Evolutionary conservation across 2,888 invertebrate genomes (phyloP).

Genomic region (Sarcophaga caerulescens): DNA sequence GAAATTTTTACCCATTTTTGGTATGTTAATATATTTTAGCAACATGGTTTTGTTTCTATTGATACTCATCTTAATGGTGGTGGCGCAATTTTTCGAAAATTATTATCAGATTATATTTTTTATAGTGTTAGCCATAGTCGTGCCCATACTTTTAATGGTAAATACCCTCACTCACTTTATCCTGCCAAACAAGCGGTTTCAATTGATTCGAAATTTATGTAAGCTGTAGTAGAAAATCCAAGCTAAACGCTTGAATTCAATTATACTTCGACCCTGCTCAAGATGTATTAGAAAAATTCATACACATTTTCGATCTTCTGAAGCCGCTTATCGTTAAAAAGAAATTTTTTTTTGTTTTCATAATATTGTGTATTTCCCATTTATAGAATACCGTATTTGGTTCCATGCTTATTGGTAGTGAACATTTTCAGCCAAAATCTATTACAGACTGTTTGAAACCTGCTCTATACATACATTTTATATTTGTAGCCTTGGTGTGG

Average conservation of each 20-base stretch:
- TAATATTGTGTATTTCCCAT: neutral
- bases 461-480: conserved; percentile 16
- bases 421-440: neutral
- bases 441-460: conserved; percentile 22
- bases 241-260: too few relatives aligned
- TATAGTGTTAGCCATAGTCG: neutral
- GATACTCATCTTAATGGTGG: neutral
- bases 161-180: neutral
- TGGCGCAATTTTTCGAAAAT: neutral
- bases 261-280: too few relatives aligned
- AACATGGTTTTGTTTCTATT: neutral
- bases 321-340: too few relatives aligned
- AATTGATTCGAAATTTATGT: too few relatives aligned
- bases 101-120: neutral
- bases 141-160: conserved; percentile 16
- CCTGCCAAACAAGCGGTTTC: too few relatives aligned
- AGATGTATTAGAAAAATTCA: too few relatives aligned
- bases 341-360: neutral
- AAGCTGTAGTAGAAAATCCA: too few relatives aligned
- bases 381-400: conserved; percentile 31
- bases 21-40: neutral
- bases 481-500: conserved; percentile 22
- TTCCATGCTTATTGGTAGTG: conserved; percentile 3
- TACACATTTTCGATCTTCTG: too few relatives aligned
- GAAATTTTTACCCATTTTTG: neutral